Evolutionary conservation across 1,140 invertebrate genomes (phyloP).

Genomic region (Piezodorus guildinii): DNA sequence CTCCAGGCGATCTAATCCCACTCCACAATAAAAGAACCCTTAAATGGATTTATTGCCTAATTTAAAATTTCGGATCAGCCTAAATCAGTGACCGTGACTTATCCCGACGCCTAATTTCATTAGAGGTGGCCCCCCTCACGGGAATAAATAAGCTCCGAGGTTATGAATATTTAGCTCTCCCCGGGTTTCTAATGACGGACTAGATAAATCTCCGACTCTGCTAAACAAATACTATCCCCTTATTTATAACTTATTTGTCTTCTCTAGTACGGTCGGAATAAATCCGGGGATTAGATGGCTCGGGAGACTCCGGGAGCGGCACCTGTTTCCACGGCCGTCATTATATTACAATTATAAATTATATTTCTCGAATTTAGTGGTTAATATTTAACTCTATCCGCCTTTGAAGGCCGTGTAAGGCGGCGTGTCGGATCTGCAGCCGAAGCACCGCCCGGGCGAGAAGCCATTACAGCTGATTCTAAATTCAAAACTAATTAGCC

Average conservation of each 20-base stretch:
- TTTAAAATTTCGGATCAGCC: slow-evolving; percentile 6
- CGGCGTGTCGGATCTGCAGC: too few relatives aligned
- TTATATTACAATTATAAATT: too few relatives aligned
- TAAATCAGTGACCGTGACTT: slow-evolving; percentile 5
- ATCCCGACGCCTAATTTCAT: slow-evolving; percentile 1
- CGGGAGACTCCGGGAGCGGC: too few relatives aligned
- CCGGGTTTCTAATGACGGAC: neutral
- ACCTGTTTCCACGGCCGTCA: too few relatives aligned
- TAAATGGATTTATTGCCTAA: slow-evolving; percentile 9
- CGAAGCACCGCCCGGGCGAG: too few relatives aligned
- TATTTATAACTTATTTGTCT: slow-evolving; percentile 6
- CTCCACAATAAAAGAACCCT: slow-evolving; percentile 1
- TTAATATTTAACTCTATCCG: too few relatives aligned
- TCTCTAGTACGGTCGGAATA: too few relatives aligned
- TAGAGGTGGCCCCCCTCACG: neutral
- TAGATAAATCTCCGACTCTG: neutral
- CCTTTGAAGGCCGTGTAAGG: too few relatives aligned
- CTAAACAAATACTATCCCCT: slow-evolving; percentile 6
- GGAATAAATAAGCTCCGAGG: neutral
- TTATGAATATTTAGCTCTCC: neutral
- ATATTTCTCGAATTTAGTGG: too few relatives aligned
- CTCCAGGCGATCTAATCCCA: neutral
- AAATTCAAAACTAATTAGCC: too few relatives aligned
- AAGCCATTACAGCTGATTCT: too few relatives aligned
- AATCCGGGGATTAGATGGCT: too few relatives aligned